Base-by-base conservation (phyloP, 2,797 vertebrate genomes). In the Sciurus carolinensis region DNA sequence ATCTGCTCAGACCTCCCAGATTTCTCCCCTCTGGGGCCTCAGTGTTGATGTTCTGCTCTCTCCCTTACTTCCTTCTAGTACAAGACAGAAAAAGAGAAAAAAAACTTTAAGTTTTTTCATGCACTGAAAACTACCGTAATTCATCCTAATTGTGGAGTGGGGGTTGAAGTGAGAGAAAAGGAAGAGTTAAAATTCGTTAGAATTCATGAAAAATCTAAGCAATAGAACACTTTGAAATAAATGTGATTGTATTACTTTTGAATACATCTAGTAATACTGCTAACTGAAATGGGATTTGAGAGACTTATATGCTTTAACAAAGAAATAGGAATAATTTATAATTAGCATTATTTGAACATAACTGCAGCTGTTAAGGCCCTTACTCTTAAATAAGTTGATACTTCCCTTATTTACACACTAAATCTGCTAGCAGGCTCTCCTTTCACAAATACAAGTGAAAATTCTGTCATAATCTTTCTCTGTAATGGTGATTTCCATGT, bases 141-240 rank as follows among this genome's bases (percentile, higher is more conserved):
- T 97, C 72, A 91, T 88, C 30, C 57, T 75, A 87, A 93, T 91
- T 82, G 42, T 64, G 18, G n/a, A 79, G 52, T 26, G 42, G 72
- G 47, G 62, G 2, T 36, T 47, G 28, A 9, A 12, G 3, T 93
- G 13, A 66, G 82, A 80, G 36, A 93, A 95, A 87, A 71, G 84
- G 14, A 54, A 8, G 22, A 66, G n/a, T 87, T 84, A 91, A 94
- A 59, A 87, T 84, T 67, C 80, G 39, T 95, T 17, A 83, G 80
- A 96, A 95, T 91, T 87, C 84, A 93, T 79, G 57, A 84, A 95
- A 92, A 90, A 83, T 87, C 26, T 81, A 93, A 95, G 89, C 76
- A 95, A 71, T n/a, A 90, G 62, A 88, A 82, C 62, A 93, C 84
- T 97, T 91, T 88, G 81, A 95, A 97, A 95, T 47, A 92, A 95